phyloP scores from a whole-genome alignment of 2,113 vertebrate species.

The Rhinogobius similis region DNA sequence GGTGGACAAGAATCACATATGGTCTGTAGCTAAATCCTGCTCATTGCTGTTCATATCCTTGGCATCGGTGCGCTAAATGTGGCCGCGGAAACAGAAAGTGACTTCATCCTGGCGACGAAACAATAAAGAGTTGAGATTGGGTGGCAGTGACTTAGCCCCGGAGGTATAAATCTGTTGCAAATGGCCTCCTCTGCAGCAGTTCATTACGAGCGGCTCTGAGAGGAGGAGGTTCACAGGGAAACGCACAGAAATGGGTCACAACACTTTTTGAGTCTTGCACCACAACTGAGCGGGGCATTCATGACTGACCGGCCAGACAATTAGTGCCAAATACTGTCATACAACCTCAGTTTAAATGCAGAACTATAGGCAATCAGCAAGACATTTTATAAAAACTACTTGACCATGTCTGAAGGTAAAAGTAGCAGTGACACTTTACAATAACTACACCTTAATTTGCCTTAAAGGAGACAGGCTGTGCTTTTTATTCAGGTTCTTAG shows the following conservation, averaged over 20 bases:
- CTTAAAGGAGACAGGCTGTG: too few relatives aligned
- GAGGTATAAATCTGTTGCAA: conserved; percentile 54
- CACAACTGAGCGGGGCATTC: conserved; percentile 24
- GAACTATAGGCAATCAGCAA: not conserved
- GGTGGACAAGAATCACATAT: not conserved
- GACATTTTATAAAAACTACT: not conserved
- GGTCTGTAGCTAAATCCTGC: not conserved
- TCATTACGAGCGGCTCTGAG: conserved; percentile 43
- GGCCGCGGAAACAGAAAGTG: conserved; percentile 17
- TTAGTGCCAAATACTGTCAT: conserved; percentile 28
- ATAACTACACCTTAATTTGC: too few relatives aligned
- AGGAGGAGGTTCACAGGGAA: conserved; percentile 34
- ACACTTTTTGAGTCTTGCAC: conserved; percentile 36
- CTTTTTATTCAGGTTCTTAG: too few relatives aligned
- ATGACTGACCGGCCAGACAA: conserved; percentile 41
- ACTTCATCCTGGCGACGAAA: conserved; percentile 54
- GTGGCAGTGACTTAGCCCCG: conserved; percentile 47
- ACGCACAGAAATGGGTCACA: conserved; percentile 51
- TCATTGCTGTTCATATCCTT: conserved; percentile 19
- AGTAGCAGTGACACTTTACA: too few relatives aligned
- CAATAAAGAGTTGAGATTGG: conserved; percentile 52
- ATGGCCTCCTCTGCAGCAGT: conserved; percentile 47
- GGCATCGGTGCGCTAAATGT: conserved; percentile 9
- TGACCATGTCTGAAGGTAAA: not conserved
- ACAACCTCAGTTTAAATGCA: not conserved